phyloP scores from a whole-genome alignment of 2,888 invertebrate species.

The Melinopterus prodromus region DNA sequence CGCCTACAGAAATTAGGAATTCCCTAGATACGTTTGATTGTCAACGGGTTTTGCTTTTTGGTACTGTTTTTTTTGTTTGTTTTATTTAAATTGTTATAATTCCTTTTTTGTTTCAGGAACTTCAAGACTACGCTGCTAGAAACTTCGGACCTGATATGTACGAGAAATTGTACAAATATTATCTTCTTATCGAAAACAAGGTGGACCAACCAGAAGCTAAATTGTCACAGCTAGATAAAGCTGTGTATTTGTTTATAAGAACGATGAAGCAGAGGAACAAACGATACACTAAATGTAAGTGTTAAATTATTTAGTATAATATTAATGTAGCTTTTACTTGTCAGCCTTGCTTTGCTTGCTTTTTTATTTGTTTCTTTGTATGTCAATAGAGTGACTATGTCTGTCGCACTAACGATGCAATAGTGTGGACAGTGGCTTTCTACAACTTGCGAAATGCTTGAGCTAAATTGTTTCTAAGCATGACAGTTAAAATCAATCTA shows the following conservation, averaged over 20 bases:
- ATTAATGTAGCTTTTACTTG: background rate
- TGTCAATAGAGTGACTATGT: too few relatives aligned
- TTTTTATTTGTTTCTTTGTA: background rate
- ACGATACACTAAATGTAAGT: constrained; percentile 51
- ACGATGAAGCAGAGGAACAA: constrained; percentile 49
- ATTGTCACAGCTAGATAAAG: constrained; percentile 32
- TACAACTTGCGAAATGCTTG: too few relatives aligned
- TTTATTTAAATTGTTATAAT: background rate
- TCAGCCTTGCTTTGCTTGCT: background rate
- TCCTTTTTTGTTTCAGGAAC: background rate
- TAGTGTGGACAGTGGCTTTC: too few relatives aligned
- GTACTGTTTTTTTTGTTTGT: background rate
- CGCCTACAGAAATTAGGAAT: too few relatives aligned
- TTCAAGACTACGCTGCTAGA: background rate
- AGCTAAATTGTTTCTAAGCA: too few relatives aligned
- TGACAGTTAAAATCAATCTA: too few relatives aligned
- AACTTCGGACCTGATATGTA: constrained; percentile 19
- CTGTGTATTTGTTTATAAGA: constrained; percentile 47
- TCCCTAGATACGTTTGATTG: too few relatives aligned
- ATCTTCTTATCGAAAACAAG: constrained; percentile 37
- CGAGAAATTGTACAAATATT: constrained; percentile 40
- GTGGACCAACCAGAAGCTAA: constrained; percentile 23
- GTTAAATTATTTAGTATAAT: constrained; percentile 22
- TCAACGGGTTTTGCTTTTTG: background rate
- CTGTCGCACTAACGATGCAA: too few relatives aligned